Base-by-base conservation (phyloP, 2,797 vertebrate genomes). In the Setipinna tenuifilis region DNA sequence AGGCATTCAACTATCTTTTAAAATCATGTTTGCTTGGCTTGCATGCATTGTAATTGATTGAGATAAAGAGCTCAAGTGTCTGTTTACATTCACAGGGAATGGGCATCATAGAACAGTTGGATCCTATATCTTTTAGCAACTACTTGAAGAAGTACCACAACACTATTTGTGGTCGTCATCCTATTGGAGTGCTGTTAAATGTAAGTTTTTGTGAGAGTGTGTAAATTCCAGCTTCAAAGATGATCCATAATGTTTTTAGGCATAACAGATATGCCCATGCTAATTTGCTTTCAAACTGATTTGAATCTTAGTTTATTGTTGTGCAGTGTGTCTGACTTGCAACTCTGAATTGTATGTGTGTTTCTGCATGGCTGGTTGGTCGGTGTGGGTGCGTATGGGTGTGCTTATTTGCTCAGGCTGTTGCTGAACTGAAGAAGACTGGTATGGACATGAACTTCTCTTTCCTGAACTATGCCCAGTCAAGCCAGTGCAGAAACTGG, bases 111-210 rank as follows among this genome's bases (percentile, higher is more conserved):
- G 98, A 99, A 93, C 97, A 98, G 94, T 93, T 99, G 96, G 98
- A 99, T 92, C 98, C 98, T 85, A 96, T 97, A 92, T 97, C 97
- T 91, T 99, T 99, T 96, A 99, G 98, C 92, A 99, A 99, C 96
- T 99, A 99, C 96, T 97, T 99, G 96, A 99, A 99, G 96, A 99
- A 99, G 95, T 99, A 99, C 91, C 98, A 97, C 93, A 99, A 99
- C 95, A 99, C 98, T 94, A 99, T 99, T 96, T 99, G 98, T 96
- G 98, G 98, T 91, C 99, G 98, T 92, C 98, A 99, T 95, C 98
- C 98, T 21, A 99, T 99, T 92, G 98, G 98, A 54, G 98, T 99
- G 93, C 96, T 99, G 95, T 93, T 99, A 96, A 98, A 99, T 86
- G 98, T 98, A 93, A 97, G 98, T 97, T 93, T 54, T 41, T n/a